phyloP scores from a whole-genome alignment of 1,140 invertebrate genomes.

The Hormaphis cornu region DNA sequence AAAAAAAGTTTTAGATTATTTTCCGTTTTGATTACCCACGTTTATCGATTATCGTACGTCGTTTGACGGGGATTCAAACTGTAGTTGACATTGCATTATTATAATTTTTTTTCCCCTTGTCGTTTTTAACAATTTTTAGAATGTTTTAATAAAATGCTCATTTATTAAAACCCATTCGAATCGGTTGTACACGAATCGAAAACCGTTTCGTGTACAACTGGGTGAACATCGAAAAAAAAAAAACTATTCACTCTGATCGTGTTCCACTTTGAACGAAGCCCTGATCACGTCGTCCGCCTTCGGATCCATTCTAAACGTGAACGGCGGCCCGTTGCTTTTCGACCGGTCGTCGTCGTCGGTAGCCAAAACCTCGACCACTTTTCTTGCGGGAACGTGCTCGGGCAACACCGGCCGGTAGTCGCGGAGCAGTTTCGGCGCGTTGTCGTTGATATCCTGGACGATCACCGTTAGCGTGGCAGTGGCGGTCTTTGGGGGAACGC shows the following conservation, averaged over 20 bases:
- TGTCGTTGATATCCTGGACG: slow-evolving; percentile 94
- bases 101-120: too few relatives aligned
- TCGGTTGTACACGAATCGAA: not conserved
- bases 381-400: slow-evolving; percentile 78
- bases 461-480: slow-evolving; percentile 90
- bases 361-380: slow-evolving; percentile 85
- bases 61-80: too few relatives aligned
- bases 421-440: slow-evolving; percentile 79
- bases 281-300: slow-evolving; percentile 84
- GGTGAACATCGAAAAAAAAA: not conserved
- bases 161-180: too few relatives aligned
- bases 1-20: too few relatives aligned
- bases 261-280: slow-evolving; percentile 87
- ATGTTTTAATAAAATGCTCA: too few relatives aligned
- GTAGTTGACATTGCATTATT: too few relatives aligned
- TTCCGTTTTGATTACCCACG: too few relatives aligned
- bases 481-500: slow-evolving; percentile 84
- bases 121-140: too few relatives aligned
- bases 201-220: too few relatives aligned
- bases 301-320: slow-evolving; percentile 84
- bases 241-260: slow-evolving; percentile 70
- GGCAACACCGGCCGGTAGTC: slow-evolving; percentile 86
- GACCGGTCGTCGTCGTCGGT: slow-evolving; percentile 91
- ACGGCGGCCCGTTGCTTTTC: slow-evolving; percentile 88
- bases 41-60: too few relatives aligned